phyloP scores from a whole-genome alignment of 2,113 vertebrate genomes.

The Rhinogobius similis region DNA sequence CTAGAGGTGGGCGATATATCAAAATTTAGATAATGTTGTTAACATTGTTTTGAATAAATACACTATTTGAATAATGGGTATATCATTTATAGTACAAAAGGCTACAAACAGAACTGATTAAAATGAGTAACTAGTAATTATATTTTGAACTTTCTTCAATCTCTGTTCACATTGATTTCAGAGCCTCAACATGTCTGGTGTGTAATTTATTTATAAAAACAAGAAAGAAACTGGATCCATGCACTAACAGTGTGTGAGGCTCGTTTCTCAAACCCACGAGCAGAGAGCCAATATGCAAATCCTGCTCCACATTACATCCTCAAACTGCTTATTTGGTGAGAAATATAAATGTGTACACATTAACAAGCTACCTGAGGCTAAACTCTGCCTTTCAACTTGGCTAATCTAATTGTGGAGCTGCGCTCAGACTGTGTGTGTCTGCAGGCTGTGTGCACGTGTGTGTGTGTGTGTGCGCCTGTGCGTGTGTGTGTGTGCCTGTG shows the following conservation, averaged over 20 bases:
- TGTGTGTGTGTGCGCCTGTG: not conserved
- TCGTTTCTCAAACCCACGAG: not conserved
- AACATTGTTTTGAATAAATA: too few species aligned
- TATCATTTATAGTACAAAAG: too few species aligned
- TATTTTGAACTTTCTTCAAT: too few species aligned
- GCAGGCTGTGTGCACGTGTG: not conserved
- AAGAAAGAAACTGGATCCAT: not conserved
- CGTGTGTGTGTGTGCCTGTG: too few species aligned
- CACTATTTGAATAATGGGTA: too few species aligned
- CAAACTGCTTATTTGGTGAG: not conserved
- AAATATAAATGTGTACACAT: conserved; percentile 14
- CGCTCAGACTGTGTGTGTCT: not conserved
- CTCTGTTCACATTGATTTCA: too few species aligned
- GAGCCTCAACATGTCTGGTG: too few species aligned
- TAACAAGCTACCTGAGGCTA: conserved; percentile 6
- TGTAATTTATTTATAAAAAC: too few species aligned
- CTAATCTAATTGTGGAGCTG: not conserved
- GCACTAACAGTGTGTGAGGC: not conserved
- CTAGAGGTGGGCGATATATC: too few species aligned
- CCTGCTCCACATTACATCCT: conserved; percentile 6
- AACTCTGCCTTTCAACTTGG: conserved; percentile 1
- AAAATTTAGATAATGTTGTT: too few species aligned
- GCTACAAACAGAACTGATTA: too few species aligned
- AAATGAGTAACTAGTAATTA: too few species aligned
- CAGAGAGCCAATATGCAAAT: conserved; percentile 5